phyloP scores from a whole-genome alignment of 2,888 invertebrate genomes.

The Phlogophora meticulosa region DNA sequence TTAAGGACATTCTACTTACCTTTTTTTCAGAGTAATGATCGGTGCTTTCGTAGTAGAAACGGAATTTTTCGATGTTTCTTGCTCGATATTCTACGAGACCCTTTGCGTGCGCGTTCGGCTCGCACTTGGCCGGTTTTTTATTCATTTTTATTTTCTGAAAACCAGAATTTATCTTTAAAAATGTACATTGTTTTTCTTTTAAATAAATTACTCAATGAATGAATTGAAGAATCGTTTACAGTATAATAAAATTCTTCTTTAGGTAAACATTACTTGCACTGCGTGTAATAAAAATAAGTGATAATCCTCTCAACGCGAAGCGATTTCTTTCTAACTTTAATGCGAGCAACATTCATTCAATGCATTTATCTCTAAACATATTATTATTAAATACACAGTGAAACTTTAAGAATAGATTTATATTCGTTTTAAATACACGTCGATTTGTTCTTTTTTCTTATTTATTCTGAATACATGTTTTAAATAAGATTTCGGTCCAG shows the following conservation, averaged over 20 bases:
- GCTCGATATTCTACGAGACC: too few species aligned
- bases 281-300: slow-evolving; percentile 5
- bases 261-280: slow-evolving; percentile 3
- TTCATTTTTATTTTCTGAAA: too few species aligned
- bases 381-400: slow-evolving; percentile 2
- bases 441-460: background rate
- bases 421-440: background rate
- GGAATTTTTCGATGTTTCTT: too few species aligned
- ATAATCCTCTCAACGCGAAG: slow-evolving; percentile 1
- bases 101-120: too few species aligned
- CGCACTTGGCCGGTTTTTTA: too few species aligned
- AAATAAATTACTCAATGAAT: background rate
- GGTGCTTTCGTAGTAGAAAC: too few species aligned
- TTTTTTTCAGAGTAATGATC: too few species aligned
- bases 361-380: slow-evolving; percentile 19
- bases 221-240: slow-evolving; percentile 9
- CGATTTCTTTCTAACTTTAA: background rate
- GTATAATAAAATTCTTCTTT: slow-evolving; percentile 3
- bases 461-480: background rate
- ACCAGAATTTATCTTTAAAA: background rate
- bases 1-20: too few species aligned
- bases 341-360: slow-evolving; percentile 8
- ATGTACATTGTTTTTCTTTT: background rate
- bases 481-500: background rate
- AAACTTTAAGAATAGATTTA: background rate